Evolutionary conservation across 37 sponge, comb jelly and placozoan species (phyloP).

Genomic region (Diacarnus erythraeanus): DNA sequence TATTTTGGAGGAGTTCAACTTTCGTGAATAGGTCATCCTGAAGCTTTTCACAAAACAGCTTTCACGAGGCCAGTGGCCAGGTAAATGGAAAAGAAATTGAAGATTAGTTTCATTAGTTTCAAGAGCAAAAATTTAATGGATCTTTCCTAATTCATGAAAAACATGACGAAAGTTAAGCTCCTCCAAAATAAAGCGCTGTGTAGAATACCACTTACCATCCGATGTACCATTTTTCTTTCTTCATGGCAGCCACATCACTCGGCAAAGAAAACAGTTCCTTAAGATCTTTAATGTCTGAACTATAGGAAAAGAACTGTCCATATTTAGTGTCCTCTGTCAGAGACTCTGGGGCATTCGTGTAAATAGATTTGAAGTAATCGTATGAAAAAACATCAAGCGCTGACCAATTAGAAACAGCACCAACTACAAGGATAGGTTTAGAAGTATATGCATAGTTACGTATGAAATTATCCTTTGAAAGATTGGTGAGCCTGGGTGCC

Average conservation of each 20-base stretch:
- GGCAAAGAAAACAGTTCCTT: constrained; percentile 65
- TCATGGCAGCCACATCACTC: constrained; percentile 37
- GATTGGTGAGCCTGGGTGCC: constrained; percentile 34
- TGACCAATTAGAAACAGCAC: constrained; percentile 64
- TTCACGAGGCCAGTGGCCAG: too few species aligned
- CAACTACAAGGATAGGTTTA: constrained; percentile 68
- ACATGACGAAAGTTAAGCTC: background rate
- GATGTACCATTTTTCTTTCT: constrained; percentile 83
- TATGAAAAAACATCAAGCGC: constrained; percentile 61
- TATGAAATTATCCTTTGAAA: constrained; percentile 55
- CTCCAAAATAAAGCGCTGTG: background rate
- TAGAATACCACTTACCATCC: constrained; percentile 83
- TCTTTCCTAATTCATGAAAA: too few species aligned
- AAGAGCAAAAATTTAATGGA: too few species aligned
- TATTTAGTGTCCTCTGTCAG: constrained; percentile 29
- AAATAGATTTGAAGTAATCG: constrained; percentile 71
- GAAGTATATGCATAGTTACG: constrained; percentile 42
- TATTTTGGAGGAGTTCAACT: too few species aligned
- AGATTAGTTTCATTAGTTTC: too few species aligned
- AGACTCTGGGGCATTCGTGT: constrained; percentile 44
- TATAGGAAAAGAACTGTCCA: constrained; percentile 84
- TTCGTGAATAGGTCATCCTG: too few species aligned
- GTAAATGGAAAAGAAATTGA: too few species aligned
- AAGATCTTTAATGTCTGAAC: constrained; percentile 54
- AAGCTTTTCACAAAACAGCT: too few species aligned